Conservation (phyloP, 1,140 invertebrate genomes). For the Drosophila neocordata region DNA sequence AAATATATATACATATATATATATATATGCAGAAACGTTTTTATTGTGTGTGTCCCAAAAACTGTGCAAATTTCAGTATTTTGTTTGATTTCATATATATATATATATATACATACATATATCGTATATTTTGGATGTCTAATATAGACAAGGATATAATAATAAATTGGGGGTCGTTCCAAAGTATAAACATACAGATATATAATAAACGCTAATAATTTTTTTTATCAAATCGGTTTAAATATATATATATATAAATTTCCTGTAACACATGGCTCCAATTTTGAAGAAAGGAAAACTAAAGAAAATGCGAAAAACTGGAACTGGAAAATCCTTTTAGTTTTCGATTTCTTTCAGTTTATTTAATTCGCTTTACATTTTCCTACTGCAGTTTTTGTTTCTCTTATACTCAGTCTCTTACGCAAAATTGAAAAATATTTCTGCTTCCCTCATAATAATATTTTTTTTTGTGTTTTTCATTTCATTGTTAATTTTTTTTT, state of each 20-base stretch:
- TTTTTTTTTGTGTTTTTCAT: conserved; percentile 55
- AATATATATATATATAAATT: conserved; percentile 51
- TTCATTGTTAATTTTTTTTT: conserved; percentile 28
- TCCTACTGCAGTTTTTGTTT: conserved; percentile 57
- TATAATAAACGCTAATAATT: conserved; percentile 56
- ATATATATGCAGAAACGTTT: conserved; percentile 19
- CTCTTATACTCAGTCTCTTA: conserved; percentile 58
- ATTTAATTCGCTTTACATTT: conserved; percentile 28
- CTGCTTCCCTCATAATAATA: conserved; percentile 46
- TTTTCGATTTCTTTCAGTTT: not conserved
- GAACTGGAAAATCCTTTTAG: not conserved
- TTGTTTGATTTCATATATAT: conserved; percentile 24
- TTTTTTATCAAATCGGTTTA: conserved; percentile 23
- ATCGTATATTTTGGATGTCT: conserved; percentile 53
- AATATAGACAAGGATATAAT: conserved; percentile 77
- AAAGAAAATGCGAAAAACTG: conserved; percentile 23
- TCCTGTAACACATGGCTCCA: conserved; percentile 66
- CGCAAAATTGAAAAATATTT: conserved; percentile 72
- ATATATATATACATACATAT: conserved; percentile 50
- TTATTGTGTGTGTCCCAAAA: conserved; percentile 26
- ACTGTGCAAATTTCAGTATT: conserved; percentile 46
- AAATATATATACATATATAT: conserved; percentile 19
- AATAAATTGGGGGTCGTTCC: conserved; percentile 59
- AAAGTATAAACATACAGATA: conserved; percentile 60
- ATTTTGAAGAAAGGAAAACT: conserved; percentile 35